Base-by-base conservation (phyloP, 2,888 invertebrate species). In the Drosophila mulleri region DNA sequence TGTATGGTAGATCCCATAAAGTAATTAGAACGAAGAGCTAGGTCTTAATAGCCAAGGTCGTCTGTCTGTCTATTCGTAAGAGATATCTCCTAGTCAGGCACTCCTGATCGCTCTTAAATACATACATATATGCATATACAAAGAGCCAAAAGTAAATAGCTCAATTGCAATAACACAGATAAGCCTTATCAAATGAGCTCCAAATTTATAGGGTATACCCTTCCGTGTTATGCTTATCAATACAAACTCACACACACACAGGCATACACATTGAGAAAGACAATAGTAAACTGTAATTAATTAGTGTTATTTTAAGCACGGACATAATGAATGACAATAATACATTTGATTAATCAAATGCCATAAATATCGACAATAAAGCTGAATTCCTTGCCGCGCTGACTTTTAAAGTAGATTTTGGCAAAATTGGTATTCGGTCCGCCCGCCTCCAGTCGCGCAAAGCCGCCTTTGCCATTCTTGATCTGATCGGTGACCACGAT, bases 361-460 rank as follows among this genome's bases (percentile, higher is more conserved):
- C 84, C 93, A 81, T 92, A 94, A 42, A 94, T 72, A 54, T 93
- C 91, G 14, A 94, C 88, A 18, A 92, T 58, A 72, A 93, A 94
- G 74, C 93, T 92, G 79, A 94, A 92, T 8, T 93, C 92, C 37
- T 93, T 92, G 39, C 92, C 89, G 18, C 93, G 89, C 71, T 93
- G 91, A 26, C 94, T 94, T 76, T 93, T 93, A 80, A 94, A 93
- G 41, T 90, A 91, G 0, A 94, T 65, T 1, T 91, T 91, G 2
- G 91, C 93, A 35, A 80, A 85, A 11, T 60, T 85, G 52, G 71
- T 61, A 5, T 92, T 92, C 1, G 93, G 92, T 12, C 94, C 94
- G 37, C 94, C 94, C 0, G 45, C 44, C 1, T 82, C 39, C 0
- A 94, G 67, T 8, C 82, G 91, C 2, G 92, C 92, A 65, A 83